Evolutionary conservation across 2,113 vertebrate genomes (phyloP).

Genomic region (Nyctibius bracteatus): DNA sequence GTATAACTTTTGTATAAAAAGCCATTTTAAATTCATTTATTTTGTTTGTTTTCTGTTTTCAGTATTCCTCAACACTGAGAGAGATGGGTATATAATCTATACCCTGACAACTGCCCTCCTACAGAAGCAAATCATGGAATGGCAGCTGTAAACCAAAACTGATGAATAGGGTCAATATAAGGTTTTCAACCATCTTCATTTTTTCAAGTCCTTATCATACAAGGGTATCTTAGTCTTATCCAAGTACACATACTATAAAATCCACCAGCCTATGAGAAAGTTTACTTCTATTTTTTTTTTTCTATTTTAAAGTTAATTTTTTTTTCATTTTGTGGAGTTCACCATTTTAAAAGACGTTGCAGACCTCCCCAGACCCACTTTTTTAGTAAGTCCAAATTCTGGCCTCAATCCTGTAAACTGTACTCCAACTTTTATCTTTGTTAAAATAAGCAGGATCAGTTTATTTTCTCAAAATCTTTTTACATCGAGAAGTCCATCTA

Average conservation of each 20-base stretch:
- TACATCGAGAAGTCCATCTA: not conserved
- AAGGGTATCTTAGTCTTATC: not conserved
- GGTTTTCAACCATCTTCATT: not conserved
- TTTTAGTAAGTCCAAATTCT: not conserved
- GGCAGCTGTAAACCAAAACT: not conserved
- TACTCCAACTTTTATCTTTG: not conserved
- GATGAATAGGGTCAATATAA: not conserved
- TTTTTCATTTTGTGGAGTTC: not conserved
- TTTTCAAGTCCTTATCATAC: not conserved
- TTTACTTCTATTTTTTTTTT: not conserved
- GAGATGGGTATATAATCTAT: not conserved
- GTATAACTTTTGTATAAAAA: not conserved
- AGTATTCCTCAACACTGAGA: not conserved
- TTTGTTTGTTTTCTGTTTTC: not conserved
- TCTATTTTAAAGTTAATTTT: not conserved
- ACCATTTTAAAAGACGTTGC: not conserved
- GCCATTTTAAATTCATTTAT: not conserved
- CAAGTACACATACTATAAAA: not conserved
- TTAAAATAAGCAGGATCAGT: not conserved
- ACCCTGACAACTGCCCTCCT: not conserved
- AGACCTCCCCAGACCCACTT: not conserved
- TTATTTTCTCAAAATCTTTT: not conserved
- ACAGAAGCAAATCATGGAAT: not conserved
- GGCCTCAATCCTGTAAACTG: not conserved
- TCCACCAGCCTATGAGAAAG: not conserved